Evolutionary conservation across 2,888 invertebrate genomes (phyloP).

Genomic region (Limnephilus auricula): DNA sequence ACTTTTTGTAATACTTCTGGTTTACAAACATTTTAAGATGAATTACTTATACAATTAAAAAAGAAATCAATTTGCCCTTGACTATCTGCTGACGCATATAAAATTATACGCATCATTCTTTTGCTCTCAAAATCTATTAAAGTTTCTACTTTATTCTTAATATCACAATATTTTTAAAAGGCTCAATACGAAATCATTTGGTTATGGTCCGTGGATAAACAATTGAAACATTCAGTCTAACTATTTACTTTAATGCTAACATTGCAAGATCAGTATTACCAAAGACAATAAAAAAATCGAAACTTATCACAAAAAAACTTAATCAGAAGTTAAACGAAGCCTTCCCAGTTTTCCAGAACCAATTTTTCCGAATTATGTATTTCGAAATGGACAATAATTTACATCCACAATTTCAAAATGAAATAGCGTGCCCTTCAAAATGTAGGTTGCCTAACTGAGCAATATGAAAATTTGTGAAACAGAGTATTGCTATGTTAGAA

Average conservation of each 20-base stretch:
- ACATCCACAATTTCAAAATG: background rate
- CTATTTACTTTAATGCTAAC: background rate
- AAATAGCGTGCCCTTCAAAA: background rate
- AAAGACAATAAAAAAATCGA: background rate
- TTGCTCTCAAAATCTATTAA: background rate
- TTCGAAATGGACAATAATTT: background rate
- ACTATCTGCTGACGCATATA: background rate
- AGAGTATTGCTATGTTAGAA: background rate
- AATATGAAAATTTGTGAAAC: background rate
- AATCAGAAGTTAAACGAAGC: background rate
- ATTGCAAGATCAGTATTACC: background rate
- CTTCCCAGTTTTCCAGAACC: background rate
- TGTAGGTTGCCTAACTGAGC: background rate
- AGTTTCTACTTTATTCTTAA: too few species aligned
- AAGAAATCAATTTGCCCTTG: background rate
- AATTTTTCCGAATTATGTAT: background rate
- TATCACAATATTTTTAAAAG: background rate
- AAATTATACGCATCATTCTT: background rate
- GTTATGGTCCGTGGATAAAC: background rate
- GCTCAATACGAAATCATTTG: background rate
- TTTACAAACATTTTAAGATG: background rate
- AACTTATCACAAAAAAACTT: background rate
- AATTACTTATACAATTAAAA: background rate
- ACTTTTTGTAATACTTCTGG: background rate
- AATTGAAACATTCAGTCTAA: too few species aligned